Conservation (phyloP, 2,797 vertebrate species). For the Intellagama lesueurii region DNA sequence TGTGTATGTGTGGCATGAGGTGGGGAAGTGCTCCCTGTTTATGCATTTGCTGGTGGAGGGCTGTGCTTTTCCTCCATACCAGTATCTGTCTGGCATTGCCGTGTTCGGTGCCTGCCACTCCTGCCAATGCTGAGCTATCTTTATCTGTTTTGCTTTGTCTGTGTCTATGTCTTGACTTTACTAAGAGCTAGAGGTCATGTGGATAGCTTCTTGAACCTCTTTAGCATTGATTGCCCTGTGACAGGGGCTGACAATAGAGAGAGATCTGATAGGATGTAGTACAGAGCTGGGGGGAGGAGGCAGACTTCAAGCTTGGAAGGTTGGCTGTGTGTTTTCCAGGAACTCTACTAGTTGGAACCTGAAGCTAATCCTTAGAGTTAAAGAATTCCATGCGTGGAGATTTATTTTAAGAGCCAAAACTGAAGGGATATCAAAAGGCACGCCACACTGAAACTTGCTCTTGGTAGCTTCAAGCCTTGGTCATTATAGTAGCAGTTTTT, state of each 20-base stretch:
- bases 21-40: not conserved
- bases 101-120: not conserved
- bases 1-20: not conserved
- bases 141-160: not conserved
- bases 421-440: no score
- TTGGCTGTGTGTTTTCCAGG: not conserved
- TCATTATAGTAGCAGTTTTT: not conserved
- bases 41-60: not conserved
- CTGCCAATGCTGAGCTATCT: not conserved
- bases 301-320: not conserved
- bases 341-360: not conserved
- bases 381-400: not conserved
- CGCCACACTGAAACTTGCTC: not conserved
- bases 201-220: not conserved
- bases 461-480: not conserved
- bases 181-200: not conserved
- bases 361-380: not conserved
- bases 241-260: not conserved
- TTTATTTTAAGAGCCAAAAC: not conserved
- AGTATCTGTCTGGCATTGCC: not conserved
- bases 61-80: not conserved
- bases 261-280: not conserved
- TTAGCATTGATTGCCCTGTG: not conserved
- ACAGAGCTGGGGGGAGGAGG: not conserved
- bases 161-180: not conserved